A percentile compares a stretch with the other conserved stretches of the same genome.
These are phyloP conservation scores for Nymphicus hollandicus DNA, from an alignment of 2,113 vertebrate genomes.

Conservation along the genomic window DNA sequence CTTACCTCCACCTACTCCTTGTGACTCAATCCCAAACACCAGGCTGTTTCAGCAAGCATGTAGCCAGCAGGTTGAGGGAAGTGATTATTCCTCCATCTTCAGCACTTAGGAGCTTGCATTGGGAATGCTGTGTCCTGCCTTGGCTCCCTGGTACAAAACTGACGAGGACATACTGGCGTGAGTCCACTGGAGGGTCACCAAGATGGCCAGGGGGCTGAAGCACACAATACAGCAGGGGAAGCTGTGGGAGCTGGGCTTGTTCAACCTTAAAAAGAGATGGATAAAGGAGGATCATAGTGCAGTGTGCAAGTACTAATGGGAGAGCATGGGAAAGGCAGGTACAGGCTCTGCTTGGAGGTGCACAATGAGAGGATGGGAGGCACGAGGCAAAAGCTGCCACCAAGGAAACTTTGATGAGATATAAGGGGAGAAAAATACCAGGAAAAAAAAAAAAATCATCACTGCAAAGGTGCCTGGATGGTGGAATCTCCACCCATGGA, in stretches of 20 bases:
- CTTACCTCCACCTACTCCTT: not conserved
- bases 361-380: not conserved
- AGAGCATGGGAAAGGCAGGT: not conserved
- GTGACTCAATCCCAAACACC: not conserved
- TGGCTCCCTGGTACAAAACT: not conserved
- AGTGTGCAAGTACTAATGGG: not conserved
- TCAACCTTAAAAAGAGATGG: accelerated
- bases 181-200: not conserved
- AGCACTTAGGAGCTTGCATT: not conserved
- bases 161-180: accelerated
- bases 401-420: not conserved
- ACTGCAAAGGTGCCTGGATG: not conserved
- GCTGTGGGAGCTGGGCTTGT: not conserved
- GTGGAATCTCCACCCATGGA: not conserved
- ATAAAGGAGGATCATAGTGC: not conserved
- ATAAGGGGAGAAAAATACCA: not conserved
- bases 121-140: not conserved
- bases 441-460: not conserved
- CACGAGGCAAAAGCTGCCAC: not conserved
- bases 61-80: not conserved
- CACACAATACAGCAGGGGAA: not conserved
- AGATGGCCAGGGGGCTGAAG: not conserved
- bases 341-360: not conserved
- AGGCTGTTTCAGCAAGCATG: not conserved
- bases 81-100: not conserved